phyloP scores from a whole-genome alignment of 2,113 vertebrate species.

The Burhinus oedicnemus region DNA sequence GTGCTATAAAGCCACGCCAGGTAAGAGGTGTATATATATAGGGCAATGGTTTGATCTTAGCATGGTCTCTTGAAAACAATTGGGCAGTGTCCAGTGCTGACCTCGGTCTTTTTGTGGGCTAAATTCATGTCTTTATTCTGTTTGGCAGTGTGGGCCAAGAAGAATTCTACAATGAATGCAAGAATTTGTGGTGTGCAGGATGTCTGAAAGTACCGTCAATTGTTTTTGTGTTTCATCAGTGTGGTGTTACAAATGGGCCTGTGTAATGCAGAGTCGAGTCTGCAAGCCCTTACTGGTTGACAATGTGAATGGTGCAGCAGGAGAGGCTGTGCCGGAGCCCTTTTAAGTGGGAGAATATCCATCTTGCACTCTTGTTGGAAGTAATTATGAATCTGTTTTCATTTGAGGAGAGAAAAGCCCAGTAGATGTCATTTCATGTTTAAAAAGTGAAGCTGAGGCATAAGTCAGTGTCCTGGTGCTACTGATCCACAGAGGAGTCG shows the following conservation, averaged over 20 bases:
- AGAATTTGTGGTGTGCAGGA: slow-evolving; percentile 50
- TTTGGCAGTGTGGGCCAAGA: slow-evolving; percentile 52
- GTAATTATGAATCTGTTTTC: not conserved
- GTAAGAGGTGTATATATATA: not conserved
- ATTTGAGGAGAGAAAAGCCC: not conserved
- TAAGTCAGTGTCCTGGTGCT: not conserved
- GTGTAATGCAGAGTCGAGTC: not conserved
- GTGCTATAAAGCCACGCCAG: not conserved
- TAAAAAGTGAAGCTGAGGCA: not conserved
- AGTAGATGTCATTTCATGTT: slow-evolving; percentile 20
- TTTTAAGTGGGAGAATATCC: not conserved
- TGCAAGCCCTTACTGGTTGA: not conserved
- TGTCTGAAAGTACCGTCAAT: slow-evolving; percentile 11
- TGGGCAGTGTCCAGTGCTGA: slow-evolving; percentile 31
- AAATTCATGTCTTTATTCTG: slow-evolving; percentile 55
- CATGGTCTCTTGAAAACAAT: not conserved
- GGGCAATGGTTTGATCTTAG: not conserved
- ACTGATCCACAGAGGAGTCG: not conserved
- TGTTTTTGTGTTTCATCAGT: slow-evolving; percentile 25
- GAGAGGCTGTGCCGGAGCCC: not conserved
- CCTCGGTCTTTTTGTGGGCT: slow-evolving; percentile 27
- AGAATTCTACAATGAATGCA: slow-evolving; percentile 58
- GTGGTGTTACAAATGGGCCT: slow-evolving; percentile 16
- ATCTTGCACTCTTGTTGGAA: not conserved
- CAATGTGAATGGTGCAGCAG: not conserved